These are phyloP conservation scores for Plebejus anna DNA, from an alignment of 2,888 invertebrate species.

Conservation along the genomic window DNA sequence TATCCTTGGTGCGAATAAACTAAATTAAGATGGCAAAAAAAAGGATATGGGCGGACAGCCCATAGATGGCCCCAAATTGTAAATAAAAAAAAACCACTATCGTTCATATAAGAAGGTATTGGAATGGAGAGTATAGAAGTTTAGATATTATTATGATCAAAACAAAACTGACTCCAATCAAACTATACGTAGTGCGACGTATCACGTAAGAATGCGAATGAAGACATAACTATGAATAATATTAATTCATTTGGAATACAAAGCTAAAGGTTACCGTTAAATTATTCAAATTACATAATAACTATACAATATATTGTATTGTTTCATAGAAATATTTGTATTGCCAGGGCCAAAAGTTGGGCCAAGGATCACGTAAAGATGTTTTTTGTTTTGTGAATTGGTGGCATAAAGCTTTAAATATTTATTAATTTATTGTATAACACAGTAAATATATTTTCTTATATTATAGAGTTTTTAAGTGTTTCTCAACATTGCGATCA, in stretches of 20 bases:
- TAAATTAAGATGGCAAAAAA: no score
- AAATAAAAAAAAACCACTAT: no score
- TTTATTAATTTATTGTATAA: no score
- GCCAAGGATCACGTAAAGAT: not conserved
- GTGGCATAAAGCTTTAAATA: no score
- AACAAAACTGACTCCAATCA: not conserved
- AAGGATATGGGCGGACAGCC: no score
- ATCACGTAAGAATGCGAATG: not conserved
- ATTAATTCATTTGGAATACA: constrained; percentile 21
- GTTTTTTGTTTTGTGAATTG: not conserved
- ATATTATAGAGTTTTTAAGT: no score
- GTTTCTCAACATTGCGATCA: no score
- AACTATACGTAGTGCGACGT: not conserved
- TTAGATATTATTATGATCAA: no score
- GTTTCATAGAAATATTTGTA: constrained; percentile 10
- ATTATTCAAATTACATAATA: constrained; percentile 12
- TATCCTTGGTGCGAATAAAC: no score
- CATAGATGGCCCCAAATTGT: no score
- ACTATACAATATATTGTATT: not conserved
- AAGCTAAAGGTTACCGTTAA: constrained; percentile 22
- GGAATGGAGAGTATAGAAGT: not conserved
- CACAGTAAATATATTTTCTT: no score
- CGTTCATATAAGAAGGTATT: no score
- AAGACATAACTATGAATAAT: constrained; percentile 11
- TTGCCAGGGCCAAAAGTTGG: not conserved